Conservation (phyloP, 37 sponge, comb jelly and placozoan genomes). For the Bolinopsis microptera region DNA sequence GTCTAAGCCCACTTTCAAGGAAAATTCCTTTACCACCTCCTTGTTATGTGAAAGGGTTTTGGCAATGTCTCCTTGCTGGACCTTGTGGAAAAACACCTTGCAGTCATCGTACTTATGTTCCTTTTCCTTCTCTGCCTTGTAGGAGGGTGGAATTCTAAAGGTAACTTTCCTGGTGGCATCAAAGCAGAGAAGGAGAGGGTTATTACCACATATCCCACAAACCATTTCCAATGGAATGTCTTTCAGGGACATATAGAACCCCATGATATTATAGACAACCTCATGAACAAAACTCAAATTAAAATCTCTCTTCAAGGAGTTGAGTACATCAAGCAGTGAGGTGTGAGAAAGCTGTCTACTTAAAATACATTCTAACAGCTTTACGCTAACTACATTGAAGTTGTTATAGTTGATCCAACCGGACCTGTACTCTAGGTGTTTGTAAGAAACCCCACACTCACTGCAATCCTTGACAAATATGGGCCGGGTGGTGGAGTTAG, state of each 20-base stretch:
- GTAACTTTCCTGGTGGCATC: not conserved
- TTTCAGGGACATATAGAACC: not conserved
- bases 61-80: not conserved
- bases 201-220: not conserved
- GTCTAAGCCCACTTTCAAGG: too few species aligned
- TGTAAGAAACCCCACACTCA: not conserved
- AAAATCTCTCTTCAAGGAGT: not conserved
- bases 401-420: not conserved
- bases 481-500: not conserved
- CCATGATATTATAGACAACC: not conserved
- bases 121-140: not conserved
- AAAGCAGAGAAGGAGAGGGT: not conserved
- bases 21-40: too few species aligned
- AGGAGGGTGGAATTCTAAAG: not conserved
- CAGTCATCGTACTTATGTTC: not conserved
- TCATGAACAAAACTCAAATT: not conserved
- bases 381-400: not conserved
- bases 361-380: not conserved
- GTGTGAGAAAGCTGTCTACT: not conserved
- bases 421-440: not conserved
- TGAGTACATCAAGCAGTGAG: not conserved
- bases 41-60: not conserved
- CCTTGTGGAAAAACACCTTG: not conserved
- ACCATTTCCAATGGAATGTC: not conserved
- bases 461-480: not conserved